phyloP scores from a whole-genome alignment of 2,888 invertebrate species.

The Plebejus argus region DNA sequence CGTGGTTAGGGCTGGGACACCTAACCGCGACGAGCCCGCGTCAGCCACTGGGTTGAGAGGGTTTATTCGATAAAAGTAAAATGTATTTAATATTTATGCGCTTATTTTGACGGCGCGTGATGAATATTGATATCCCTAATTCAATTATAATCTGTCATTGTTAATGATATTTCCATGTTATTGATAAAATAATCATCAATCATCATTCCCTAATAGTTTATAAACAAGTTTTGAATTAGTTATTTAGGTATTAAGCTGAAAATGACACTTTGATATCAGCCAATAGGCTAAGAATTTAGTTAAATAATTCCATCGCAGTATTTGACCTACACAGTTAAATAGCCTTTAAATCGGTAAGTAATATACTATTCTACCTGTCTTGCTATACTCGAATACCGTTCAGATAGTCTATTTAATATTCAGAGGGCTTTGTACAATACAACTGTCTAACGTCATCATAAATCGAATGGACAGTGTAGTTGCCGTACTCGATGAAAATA shows the following conservation, averaged over 20 bases:
- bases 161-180: slow-evolving; percentile 8
- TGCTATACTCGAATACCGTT: not conserved
- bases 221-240: not conserved
- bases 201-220: not conserved
- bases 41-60: slow-evolving; percentile 25
- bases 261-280: not conserved
- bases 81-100: slow-evolving; percentile 24
- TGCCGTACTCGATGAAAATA: slow-evolving; percentile 16
- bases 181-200: slow-evolving; percentile 1
- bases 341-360: not conserved
- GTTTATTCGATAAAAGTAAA: slow-evolving; percentile 22
- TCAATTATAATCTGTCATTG: slow-evolving; percentile 1
- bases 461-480: slow-evolving; percentile 19
- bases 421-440: slow-evolving; percentile 20
- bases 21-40: slow-evolving; percentile 21
- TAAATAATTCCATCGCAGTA: not conserved
- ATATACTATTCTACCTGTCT: not conserved
- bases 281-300: not conserved
- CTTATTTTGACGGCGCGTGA: not conserved
- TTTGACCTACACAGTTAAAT: not conserved
- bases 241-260: not conserved
- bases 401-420: slow-evolving; percentile 17
- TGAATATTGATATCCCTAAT: slow-evolving; percentile 5
- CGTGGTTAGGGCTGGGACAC: slow-evolving; percentile 27
- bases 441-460: slow-evolving; percentile 15